A percentile compares a stretch with the other conserved stretches of the same genome.
These are phyloP conservation scores for Ciconia boyciana DNA, from an alignment of 2,113 vertebrate species.

Conservation along the genomic window DNA sequence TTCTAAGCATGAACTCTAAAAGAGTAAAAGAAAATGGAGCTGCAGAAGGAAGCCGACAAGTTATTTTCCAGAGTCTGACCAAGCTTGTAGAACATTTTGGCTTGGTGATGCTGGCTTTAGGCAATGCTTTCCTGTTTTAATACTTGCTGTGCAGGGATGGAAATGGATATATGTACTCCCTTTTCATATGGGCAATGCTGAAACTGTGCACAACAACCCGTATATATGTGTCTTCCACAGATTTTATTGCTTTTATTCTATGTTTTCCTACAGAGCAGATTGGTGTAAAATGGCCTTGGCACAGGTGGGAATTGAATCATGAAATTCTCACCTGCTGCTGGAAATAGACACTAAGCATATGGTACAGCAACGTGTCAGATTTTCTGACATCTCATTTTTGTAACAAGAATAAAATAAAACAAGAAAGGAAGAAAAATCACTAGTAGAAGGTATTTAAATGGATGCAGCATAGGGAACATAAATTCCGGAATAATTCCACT, in stretches of 20 bases:
- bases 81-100: background rate
- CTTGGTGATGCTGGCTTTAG: background rate
- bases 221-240: background rate
- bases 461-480: background rate
- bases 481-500: background rate
- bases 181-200: background rate
- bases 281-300: background rate
- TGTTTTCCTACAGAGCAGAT: conserved; percentile 27
- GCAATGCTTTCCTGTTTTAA: background rate
- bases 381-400: conserved; percentile 25
- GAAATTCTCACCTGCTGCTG: conserved; percentile 40
- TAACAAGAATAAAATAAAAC: conserved; percentile 8
- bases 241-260: background rate
- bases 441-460: background rate
- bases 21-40: background rate
- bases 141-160: background rate
- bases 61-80: background rate
- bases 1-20: background rate
- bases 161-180: background rate
- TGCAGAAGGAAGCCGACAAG: background rate
- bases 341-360: background rate
- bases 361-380: background rate
- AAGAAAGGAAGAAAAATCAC: background rate
- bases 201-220: background rate
- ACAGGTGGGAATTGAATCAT: conserved; percentile 28